Evolutionary conservation across 2,888 invertebrate genomes (phyloP), one percentile per base, ranked within the genome.

Genomic region (Antitype chi): DNA sequence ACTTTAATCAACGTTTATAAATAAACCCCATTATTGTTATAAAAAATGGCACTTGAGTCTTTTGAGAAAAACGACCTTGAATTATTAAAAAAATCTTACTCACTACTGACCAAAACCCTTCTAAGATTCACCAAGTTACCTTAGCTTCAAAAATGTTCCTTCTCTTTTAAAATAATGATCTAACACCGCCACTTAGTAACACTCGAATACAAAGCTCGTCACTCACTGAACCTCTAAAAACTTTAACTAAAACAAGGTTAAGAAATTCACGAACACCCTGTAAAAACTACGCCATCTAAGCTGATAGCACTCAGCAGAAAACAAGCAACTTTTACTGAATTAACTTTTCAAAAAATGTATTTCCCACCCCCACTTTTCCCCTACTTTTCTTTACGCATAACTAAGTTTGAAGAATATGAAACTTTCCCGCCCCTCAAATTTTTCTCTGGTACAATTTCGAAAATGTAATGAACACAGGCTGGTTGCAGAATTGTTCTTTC

Each of bases 281-380:
- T 62, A 73, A 66, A 85, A 84, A 77, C 85, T 74, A 86, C 74
- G 57, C 55, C 62, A 66, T 70, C 76, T 49, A 62, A 76, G 53
- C 57, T 66, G 32, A 77, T 74, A 70, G 74, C 75, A 82, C 85
- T 80, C 82, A 77, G 15, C 63, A 68, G 11, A 87, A 85, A 86
- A 87, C 71, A 82, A 73, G 69, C 64, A 88, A 90, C 83, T 87
- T 90, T 76, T 81, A 85, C 81, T 78, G 85, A 81, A 84, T 89
- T 85, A 89, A 90, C 88, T 89, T 90, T 84, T 81, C 82, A 82
- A 90, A 89, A 90, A 84, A 86, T 85, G 83, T 85, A 68, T 49
- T 52, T n/a, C 6, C 17, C 23, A 25, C 11, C 28, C 47, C 57
- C 28, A 23, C 53, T 59, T 84, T 85, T 75, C 84, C 70, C 76